Base-by-base conservation (phyloP, 1,140 invertebrate genomes). In the Heliconius nattereri region DNA sequence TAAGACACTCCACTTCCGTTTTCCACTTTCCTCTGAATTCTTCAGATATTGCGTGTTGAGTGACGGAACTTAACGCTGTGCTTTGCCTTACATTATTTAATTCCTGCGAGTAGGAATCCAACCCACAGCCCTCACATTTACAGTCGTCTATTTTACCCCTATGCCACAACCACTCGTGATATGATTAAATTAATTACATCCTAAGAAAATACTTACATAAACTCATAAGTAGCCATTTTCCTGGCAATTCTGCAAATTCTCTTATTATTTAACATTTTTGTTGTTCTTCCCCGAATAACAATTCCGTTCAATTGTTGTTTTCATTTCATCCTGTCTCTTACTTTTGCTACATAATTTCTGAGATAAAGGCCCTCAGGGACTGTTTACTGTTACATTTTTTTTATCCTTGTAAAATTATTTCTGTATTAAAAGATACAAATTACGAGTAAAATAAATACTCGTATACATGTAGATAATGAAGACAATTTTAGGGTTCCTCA, bases 261-360 rank as follows among this genome's bases (percentile, higher is more conserved):
- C 60, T 19, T 66, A 66, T 66, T 72, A 78, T 49, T 60, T 57
- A 32, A 74, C 72, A 74, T 79, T 75, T 71, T 79, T 79, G 73
- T 71, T 79, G 54, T 75, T 75, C 71, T 77, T 74, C 60, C 73
- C 74, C 37, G 60, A 82, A 82, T 82, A 82, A 45, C 78, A 82
- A 71, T 84, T 81, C 45, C 9, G 79, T 77, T 73, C 78, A 75
- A 79, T 84, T 78, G 79, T 75, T 84, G 75, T 84, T 82, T 79
- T 79, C 75, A 54, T 82, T 82, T 45, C 80, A 81, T 81, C 78
- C 72, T 49, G 66, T 81, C 71, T 57, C 37, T 73, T 80, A 45
- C 71, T 49, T 66, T 29, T 66, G 11, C 40, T 60, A 78, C 72
- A 79, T 83, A 81, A 83, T 83, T 83, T 81, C 32, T 84, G 75